These are phyloP conservation scores for Muntiacus muntjak DNA, from an alignment of 2,113 vertebrate genomes.

Conservation along the genomic window DNA sequence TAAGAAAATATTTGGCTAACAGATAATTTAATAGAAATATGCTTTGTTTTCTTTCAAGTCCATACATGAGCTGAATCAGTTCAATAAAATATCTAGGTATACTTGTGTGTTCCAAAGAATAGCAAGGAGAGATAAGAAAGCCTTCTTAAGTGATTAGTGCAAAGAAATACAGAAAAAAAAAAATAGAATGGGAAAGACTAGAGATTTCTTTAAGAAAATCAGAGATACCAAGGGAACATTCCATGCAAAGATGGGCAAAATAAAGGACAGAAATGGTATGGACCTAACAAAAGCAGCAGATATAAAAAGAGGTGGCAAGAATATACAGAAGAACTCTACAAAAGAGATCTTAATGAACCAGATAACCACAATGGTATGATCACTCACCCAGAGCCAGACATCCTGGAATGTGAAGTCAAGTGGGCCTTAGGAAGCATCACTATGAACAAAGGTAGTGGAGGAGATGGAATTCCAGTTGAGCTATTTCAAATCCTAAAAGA, in stretches of 20 bases:
- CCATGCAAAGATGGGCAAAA: background rate
- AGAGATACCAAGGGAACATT: background rate
- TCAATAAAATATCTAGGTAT: background rate
- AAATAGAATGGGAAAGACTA: background rate
- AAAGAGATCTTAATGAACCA: background rate
- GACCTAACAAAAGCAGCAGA: background rate
- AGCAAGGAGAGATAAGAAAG: background rate
- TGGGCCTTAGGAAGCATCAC: background rate
- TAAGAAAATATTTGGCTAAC: background rate
- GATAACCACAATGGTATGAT: background rate
- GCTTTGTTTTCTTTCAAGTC: background rate
- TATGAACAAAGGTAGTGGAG: background rate
- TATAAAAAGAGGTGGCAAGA: background rate
- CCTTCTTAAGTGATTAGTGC: background rate
- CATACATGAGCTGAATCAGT: background rate
- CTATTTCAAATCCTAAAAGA: background rate
- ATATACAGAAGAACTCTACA: background rate
- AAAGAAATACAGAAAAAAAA: background rate
- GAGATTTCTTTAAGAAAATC: background rate
- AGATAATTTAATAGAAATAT: background rate
- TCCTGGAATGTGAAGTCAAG: background rate
- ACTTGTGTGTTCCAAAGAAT: background rate
- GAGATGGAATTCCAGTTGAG: background rate
- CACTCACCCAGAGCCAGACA: background rate
- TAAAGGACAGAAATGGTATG: background rate